Percentiles rank a stretch among this genome's conserved stretches.
Evolutionary conservation across 2,888 invertebrate genomes (phyloP).

Genomic region (Dynastes grantii): DNA sequence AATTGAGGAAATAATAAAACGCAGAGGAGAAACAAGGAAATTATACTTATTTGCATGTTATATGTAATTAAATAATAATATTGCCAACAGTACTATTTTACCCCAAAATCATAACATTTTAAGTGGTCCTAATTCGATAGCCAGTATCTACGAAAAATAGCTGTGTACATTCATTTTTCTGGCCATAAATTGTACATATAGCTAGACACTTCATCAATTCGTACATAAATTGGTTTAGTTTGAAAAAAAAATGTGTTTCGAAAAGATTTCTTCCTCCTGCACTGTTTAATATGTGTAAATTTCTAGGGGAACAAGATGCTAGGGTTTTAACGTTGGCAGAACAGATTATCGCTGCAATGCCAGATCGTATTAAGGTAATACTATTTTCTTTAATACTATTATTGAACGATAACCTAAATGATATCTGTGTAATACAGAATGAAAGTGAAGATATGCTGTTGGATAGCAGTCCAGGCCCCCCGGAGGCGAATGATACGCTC

Average conservation of each 20-base stretch:
- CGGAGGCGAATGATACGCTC: conserved; percentile 70
- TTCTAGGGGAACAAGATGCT: conserved; percentile 90
- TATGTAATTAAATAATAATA: too few relatives aligned
- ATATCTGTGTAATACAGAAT: conserved; percentile 72
- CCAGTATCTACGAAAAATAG: too few relatives aligned
- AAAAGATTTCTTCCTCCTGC: neutral
- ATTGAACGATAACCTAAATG: neutral
- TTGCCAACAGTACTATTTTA: too few relatives aligned
- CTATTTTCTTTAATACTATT: conserved; percentile 21
- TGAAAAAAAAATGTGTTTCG: neutral
- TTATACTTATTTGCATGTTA: too few relatives aligned
- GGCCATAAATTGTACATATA: conserved; percentile 24
- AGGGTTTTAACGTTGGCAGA: conserved; percentile 94
- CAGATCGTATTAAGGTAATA: conserved; percentile 93
- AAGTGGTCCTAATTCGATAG: too few relatives aligned
- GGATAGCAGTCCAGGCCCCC: conserved; percentile 74
- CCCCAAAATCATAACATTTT: too few relatives aligned
- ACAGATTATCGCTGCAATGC: conserved; percentile 98
- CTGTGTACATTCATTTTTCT: neutral
- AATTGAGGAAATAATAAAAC: too few relatives aligned
- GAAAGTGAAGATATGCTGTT: conserved; percentile 83
- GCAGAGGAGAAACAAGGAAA: too few relatives aligned
- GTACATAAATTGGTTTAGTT: neutral
- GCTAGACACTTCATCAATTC: neutral
- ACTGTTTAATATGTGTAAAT: neutral